Conservation (phyloP, 2,113 vertebrate species). For the Semicossyphus pulcher region DNA sequence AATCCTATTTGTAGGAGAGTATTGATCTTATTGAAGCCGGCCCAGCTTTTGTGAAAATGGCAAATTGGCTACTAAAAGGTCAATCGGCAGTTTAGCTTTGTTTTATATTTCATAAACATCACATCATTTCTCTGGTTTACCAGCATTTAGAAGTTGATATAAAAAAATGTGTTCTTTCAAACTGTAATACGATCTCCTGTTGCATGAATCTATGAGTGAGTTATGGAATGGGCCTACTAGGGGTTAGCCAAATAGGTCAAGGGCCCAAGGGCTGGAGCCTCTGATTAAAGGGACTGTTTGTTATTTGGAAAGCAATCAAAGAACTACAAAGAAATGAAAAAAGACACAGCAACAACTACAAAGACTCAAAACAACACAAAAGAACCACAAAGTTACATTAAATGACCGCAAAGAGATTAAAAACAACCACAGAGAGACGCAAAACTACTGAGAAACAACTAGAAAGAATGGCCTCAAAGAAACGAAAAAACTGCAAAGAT, state of each 20-base stretch:
- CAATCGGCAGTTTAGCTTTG: neutral
- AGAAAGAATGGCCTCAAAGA: neutral
- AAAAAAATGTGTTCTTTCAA: too few species aligned
- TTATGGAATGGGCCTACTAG: too few species aligned
- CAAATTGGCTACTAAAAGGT: neutral
- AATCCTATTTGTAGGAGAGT: slow-evolving; percentile 18
- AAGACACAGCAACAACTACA: too few species aligned
- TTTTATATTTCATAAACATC: slow-evolving; percentile 9
- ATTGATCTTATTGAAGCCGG: slow-evolving; percentile 9
- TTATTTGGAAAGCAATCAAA: neutral
- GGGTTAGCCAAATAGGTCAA: too few species aligned
- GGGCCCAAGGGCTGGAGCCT: too few species aligned
- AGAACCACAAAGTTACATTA: neutral
- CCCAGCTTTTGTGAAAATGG: slow-evolving; percentile 4
- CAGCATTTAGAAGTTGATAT: neutral
- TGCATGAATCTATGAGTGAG: too few species aligned
- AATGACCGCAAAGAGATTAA: neutral
- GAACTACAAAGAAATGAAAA: neutral
- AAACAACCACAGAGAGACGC: neutral
- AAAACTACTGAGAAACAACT: neutral
- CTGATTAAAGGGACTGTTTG: too few species aligned
- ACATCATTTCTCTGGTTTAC: neutral
- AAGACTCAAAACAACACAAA: neutral
- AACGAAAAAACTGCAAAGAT: neutral
- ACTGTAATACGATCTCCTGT: too few species aligned